Percentiles rank a stretch among this genome's conserved stretches.
phyloP scores from a whole-genome alignment of 2,888 invertebrate species.

The Stomorhina lunata region DNA sequence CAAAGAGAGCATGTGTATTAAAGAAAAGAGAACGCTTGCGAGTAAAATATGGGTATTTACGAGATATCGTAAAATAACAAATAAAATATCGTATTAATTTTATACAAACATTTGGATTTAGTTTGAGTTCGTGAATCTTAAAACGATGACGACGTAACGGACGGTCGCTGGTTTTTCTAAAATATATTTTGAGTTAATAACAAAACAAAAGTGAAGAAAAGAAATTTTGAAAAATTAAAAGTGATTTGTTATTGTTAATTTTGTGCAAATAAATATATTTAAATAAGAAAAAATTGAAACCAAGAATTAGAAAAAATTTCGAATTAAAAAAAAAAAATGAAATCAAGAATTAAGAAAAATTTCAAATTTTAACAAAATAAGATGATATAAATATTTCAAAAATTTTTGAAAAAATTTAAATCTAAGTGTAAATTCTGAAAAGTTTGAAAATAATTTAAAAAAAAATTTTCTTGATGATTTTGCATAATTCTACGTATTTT shows the following conservation, averaged over 20 bases:
- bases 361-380: neutral
- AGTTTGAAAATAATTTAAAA: neutral
- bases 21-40: neutral
- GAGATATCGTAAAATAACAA: constrained; percentile 52
- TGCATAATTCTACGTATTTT: constrained; percentile 8
- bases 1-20: neutral
- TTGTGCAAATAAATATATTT: neutral
- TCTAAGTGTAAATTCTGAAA: constrained; percentile 28
- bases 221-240: constrained; percentile 33
- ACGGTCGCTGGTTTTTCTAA: constrained; percentile 65
- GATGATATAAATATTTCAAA: neutral
- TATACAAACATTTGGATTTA: constrained; percentile 52
- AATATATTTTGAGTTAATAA: neutral
- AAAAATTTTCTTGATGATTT: constrained; percentile 24
- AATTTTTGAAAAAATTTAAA: constrained; percentile 16
- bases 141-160: constrained; percentile 73
- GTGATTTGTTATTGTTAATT: constrained; percentile 34
- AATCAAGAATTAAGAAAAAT: neutral
- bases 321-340: neutral
- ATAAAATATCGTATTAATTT: constrained; percentile 55
- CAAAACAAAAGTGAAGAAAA: constrained; percentile 1
- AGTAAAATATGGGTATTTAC: constrained; percentile 24
- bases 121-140: constrained; percentile 72
- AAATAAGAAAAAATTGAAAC: neutral
- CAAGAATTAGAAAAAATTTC: neutral